Evolutionary conservation across 2,113 vertebrate species (phyloP).

Genomic region (Paratilapia polleni): DNA sequence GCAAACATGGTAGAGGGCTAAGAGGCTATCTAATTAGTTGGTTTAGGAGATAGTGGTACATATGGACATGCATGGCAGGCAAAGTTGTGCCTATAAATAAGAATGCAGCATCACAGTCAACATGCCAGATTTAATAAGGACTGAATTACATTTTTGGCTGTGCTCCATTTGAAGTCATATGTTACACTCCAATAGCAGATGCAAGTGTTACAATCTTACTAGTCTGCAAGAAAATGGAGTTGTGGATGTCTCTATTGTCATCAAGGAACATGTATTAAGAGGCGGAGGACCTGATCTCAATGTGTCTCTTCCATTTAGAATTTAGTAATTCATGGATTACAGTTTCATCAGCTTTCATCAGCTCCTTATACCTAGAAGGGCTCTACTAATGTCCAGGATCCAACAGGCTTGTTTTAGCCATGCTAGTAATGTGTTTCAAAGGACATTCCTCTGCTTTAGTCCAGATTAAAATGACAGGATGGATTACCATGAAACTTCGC

Average conservation of each 20-base stretch:
- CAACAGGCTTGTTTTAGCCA: background rate
- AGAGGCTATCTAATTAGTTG: conserved; percentile 27
- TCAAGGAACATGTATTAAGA: background rate
- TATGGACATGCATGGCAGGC: conserved; percentile 15
- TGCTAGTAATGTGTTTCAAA: background rate
- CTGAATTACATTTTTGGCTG: conserved; percentile 37
- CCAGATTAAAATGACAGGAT: background rate
- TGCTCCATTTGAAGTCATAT: conserved; percentile 30
- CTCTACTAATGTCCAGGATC: background rate
- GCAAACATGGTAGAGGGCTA: conserved; percentile 9
- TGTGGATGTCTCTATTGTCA: background rate
- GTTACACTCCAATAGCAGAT: conserved; percentile 37
- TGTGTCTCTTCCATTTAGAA: background rate
- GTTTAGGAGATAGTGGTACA: background rate
- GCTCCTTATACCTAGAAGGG: background rate
- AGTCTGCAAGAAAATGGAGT: background rate
- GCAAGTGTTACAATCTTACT: background rate
- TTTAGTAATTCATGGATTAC: background rate
- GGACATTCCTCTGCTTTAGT: background rate
- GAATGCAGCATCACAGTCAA: conserved; percentile 18
- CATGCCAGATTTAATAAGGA: conserved; percentile 38
- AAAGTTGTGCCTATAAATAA: conserved; percentile 54
- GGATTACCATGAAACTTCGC: background rate
- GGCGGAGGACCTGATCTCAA: background rate
- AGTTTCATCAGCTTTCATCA: background rate